Percentiles rank a stretch among this genome's conserved stretches.
phyloP scores from a whole-genome alignment of 2,797 vertebrate genomes.

The Sardinella longiceps region DNA sequence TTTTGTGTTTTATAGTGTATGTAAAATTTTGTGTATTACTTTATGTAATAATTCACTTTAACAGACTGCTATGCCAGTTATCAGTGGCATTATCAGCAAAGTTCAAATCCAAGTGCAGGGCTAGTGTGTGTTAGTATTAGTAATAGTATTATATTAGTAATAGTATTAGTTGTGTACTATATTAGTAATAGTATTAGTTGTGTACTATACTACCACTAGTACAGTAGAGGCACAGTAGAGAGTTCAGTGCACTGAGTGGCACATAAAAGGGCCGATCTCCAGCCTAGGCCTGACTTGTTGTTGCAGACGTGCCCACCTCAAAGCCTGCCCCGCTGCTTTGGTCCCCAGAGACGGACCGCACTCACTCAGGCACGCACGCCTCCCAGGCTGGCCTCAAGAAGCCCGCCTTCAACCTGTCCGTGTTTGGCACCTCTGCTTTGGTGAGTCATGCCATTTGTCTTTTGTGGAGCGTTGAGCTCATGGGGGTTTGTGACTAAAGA shows the following conservation, averaged over 20 bases:
- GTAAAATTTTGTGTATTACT: too few relatives aligned
- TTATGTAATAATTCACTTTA: too few relatives aligned
- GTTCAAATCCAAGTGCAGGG: not conserved
- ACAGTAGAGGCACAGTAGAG: not conserved
- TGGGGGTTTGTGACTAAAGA: not conserved
- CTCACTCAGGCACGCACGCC: slow-evolving; percentile 81
- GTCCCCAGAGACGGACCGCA: slow-evolving; percentile 90
- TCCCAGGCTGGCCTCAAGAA: slow-evolving; percentile 86
- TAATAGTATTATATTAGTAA: too few relatives aligned
- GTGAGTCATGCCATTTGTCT: slow-evolving; percentile 63
- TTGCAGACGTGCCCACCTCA: slow-evolving; percentile 87
- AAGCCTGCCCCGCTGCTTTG: slow-evolving; percentile 88
- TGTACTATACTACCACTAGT: too few relatives aligned
- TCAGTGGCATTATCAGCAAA: not conserved
- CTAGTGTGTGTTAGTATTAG: not conserved
- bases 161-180: too few relatives aligned
- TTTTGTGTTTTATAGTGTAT: too few relatives aligned
- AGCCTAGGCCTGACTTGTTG: slow-evolving; percentile 41
- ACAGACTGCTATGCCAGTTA: too few relatives aligned
- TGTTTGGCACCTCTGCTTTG: slow-evolving; percentile 83
- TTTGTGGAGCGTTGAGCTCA: not conserved
- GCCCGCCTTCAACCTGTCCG: slow-evolving; percentile 94
- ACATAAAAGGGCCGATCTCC: not conserved
- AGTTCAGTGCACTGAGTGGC: not conserved
- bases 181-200: too few relatives aligned